These are phyloP conservation scores for Ctenopoma multispine DNA, from an alignment of 2,797 vertebrate species.

Conservation along the genomic window DNA sequence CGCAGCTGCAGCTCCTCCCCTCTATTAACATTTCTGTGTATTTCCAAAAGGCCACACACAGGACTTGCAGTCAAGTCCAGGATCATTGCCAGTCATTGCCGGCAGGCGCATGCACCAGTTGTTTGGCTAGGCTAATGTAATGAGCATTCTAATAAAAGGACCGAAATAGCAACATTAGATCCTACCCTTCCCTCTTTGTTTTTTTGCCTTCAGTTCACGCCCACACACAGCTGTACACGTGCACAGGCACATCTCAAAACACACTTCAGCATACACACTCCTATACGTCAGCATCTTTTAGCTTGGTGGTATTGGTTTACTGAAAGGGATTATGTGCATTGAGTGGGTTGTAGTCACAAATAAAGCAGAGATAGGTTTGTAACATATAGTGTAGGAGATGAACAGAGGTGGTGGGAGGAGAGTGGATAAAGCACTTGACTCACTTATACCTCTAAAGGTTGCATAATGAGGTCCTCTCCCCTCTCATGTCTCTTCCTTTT, in stretches of 20 bases:
- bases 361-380: constrained; percentile 71
- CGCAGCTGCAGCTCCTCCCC: constrained; percentile 46
- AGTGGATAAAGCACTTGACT: constrained; percentile 75
- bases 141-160: constrained; percentile 71
- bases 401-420: constrained; percentile 71
- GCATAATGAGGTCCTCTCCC: constrained; percentile 76
- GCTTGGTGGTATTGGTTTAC: constrained; percentile 47
- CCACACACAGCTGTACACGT: constrained; percentile 49
- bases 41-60: constrained; percentile 39
- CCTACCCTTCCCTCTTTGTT: constrained; percentile 14
- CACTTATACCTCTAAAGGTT: constrained; percentile 77
- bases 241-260: constrained; percentile 28
- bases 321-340: constrained; percentile 69
- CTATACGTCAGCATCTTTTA: constrained; percentile 59
- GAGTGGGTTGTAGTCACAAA: constrained; percentile 73
- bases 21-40: constrained; percentile 19
- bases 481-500: constrained; percentile 51
- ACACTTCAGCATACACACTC: constrained; percentile 30
- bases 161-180: constrained; percentile 65
- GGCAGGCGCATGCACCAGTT: constrained; percentile 57
- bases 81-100: constrained; percentile 47
- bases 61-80: constrained; percentile 51
- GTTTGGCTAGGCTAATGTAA: constrained; percentile 74
- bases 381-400: constrained; percentile 70
- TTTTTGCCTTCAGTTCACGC: constrained; percentile 36